Conservation (phyloP, 1,140 invertebrate genomes). For the Nasonia longicornis region DNA sequence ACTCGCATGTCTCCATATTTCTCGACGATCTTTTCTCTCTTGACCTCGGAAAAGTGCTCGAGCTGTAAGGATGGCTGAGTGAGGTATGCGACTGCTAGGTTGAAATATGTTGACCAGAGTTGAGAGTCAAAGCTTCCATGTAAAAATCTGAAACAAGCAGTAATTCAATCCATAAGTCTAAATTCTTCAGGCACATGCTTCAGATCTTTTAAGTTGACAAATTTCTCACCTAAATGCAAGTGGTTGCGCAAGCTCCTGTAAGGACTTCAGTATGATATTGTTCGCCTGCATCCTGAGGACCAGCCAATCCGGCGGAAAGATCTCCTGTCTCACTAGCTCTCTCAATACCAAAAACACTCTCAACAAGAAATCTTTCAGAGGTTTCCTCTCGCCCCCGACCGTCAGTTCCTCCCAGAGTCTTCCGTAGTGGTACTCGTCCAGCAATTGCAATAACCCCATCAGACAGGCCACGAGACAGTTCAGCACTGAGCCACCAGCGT, state of each 20-base stretch:
- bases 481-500: conserved; percentile 75
- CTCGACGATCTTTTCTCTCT: conserved; percentile 82
- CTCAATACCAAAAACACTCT: conserved; percentile 89
- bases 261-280: conserved; percentile 85
- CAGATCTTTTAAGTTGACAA: neutral
- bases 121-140: conserved; percentile 74
- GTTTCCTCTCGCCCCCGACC: conserved; percentile 75
- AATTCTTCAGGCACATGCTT: neutral
- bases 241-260: conserved; percentile 90
- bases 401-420: conserved; percentile 87
- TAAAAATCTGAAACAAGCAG: conserved; percentile 75
- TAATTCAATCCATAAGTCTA: neutral
- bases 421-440: conserved; percentile 89
- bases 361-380: conserved; percentile 90
- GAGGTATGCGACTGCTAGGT: conserved; percentile 87
- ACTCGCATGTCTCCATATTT: conserved; percentile 93
- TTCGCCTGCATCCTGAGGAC: conserved; percentile 93
- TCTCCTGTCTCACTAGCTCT: conserved; percentile 84
- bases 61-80: conserved; percentile 89
- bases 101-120: conserved; percentile 92
- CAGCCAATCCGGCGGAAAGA: conserved; percentile 93
- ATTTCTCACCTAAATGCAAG: conserved; percentile 73
- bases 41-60: conserved; percentile 85
- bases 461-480: conserved; percentile 88
- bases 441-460: conserved; percentile 85